Evolutionary conservation across 2,113 vertebrate species (phyloP).

Genomic region (Xiphophorus hellerii): DNA sequence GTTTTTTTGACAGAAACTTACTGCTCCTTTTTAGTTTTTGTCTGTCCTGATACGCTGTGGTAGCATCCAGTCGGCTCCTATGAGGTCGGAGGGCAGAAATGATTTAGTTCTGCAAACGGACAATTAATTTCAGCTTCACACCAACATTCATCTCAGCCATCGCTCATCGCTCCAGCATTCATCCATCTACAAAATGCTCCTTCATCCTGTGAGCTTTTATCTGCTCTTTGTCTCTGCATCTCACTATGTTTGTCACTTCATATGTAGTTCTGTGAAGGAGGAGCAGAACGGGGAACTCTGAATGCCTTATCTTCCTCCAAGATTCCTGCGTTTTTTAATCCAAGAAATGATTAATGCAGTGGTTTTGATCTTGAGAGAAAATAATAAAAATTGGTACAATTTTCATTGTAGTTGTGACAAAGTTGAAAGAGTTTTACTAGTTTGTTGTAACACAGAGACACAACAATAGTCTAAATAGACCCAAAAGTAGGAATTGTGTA

Average conservation of each 20-base stretch:
- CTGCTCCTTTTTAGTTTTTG: no score
- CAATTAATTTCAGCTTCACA: slow-evolving; percentile 9
- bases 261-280: not conserved
- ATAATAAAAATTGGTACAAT: no score
- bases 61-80: not conserved
- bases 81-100: slow-evolving; percentile 27
- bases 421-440: not conserved
- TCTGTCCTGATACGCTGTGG: not conserved
- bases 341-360: not conserved
- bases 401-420: not conserved
- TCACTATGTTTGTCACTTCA: no score
- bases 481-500: not conserved
- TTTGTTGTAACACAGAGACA: not conserved
- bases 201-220: slow-evolving; percentile 3
- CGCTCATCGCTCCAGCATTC: slow-evolving; percentile 8
- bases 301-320: not conserved
- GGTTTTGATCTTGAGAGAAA: not conserved
- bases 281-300: not conserved
- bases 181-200: slow-evolving; percentile 16
- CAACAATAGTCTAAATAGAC: not conserved
- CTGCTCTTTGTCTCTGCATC: no score
- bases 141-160: slow-evolving; percentile 23
- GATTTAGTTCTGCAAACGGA: slow-evolving; percentile 31
- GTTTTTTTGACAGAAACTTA: no score
- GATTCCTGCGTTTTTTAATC: not conserved